Conservation (phyloP, 2,113 vertebrate species). For the Oxyura jamaicensis region DNA sequence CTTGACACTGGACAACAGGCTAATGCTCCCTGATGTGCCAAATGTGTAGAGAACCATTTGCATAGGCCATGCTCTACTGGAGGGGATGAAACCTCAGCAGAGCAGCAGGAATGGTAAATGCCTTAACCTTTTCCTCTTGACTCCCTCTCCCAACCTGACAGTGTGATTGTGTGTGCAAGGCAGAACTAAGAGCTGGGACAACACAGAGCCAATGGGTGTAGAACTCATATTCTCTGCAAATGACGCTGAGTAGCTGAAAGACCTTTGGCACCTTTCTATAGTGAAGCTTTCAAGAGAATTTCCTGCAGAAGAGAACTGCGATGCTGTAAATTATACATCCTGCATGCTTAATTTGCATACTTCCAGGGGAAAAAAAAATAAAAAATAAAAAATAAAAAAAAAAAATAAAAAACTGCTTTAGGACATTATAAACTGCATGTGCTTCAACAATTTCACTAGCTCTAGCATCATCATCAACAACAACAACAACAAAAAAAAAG, state of each 20-base stretch:
- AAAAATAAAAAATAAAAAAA: neutral
- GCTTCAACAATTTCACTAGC: neutral
- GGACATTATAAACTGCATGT: neutral
- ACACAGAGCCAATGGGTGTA: neutral
- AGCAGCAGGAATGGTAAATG: neutral
- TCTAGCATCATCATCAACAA: neutral
- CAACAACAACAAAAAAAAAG: neutral
- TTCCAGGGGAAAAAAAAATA: neutral
- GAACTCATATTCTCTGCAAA: neutral
- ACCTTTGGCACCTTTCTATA: neutral
- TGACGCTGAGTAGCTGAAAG: neutral
- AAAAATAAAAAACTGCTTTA: neutral
- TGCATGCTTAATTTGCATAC: neutral
- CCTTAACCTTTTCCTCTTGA: neutral
- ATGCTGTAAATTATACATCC: neutral
- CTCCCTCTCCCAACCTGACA: neutral
- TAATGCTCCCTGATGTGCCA: neutral
- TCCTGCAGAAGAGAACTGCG: neutral
- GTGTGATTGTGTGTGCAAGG: neutral
- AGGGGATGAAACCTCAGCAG: slow-evolving; percentile 16
- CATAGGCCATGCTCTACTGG: neutral
- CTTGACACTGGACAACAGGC: neutral
- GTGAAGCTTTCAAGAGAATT: neutral
- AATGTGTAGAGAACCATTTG: neutral
- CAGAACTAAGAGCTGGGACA: neutral